A percentile compares a stretch with the other conserved stretches of the same genome.
Evolutionary conservation across 2,888 invertebrate species (phyloP).

Genomic region (Rapana venosa): DNA sequence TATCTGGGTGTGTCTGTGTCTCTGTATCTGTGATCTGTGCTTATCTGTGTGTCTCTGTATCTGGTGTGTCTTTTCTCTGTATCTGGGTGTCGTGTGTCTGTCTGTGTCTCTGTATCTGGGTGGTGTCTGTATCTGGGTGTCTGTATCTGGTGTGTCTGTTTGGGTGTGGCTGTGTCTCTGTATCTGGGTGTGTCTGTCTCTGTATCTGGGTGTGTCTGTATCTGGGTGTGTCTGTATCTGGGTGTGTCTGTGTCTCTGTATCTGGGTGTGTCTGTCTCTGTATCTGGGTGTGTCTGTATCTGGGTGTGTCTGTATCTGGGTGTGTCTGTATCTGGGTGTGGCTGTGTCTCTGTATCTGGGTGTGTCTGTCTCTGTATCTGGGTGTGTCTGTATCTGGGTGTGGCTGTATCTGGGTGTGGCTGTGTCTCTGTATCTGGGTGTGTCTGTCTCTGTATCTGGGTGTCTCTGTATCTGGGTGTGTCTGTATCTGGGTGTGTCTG

Average conservation of each 20-base stretch:
- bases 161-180: too few species aligned
- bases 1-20: not conserved
- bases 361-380: too few species aligned
- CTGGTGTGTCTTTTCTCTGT: not conserved
- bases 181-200: too few species aligned
- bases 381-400: too few species aligned
- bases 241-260: not conserved
- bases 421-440: not conserved
- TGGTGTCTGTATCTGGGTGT: not conserved
- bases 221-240: too few species aligned
- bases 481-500: not conserved
- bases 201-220: too few species aligned
- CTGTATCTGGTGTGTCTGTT: not conserved
- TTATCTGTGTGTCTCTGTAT: not conserved
- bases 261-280: not conserved
- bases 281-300: too few species aligned
- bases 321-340: not conserved
- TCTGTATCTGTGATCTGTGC: not conserved
- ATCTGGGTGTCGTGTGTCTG: not conserved
- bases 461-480: not conserved
- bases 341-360: too few species aligned
- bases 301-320: too few species aligned
- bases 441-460: not conserved
- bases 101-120: too few species aligned
- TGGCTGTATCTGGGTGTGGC: too few species aligned